A percentile compares a stretch with the other conserved stretches of the same genome.
Evolutionary conservation across 2,888 invertebrate genomes (phyloP).

Genomic region (Heteropelma amictum): DNA sequence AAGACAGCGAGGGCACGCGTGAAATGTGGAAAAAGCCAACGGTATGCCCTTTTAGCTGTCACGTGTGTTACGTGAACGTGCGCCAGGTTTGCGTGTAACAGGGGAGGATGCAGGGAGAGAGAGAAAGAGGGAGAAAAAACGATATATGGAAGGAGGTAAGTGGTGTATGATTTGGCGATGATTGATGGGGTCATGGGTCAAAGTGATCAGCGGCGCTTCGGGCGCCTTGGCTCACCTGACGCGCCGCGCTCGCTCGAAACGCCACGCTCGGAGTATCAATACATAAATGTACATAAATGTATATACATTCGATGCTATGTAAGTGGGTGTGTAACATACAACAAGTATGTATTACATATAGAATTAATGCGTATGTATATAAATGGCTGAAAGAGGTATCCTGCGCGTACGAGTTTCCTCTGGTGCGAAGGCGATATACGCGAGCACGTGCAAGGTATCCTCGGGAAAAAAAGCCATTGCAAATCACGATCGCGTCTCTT

Average conservation of each 20-base stretch:
- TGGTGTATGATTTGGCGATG: conserved; percentile 77
- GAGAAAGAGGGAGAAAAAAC: neutral
- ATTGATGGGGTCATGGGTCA: conserved; percentile 76
- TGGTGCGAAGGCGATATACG: neutral
- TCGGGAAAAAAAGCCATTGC: neutral
- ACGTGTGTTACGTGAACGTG: conserved; percentile 71
- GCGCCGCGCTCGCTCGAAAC: conserved; percentile 51
- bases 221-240: conserved; percentile 75
- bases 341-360: conserved; percentile 27
- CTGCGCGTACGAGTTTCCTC: neutral
- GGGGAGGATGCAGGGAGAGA: neutral
- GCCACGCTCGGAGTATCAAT: conserved; percentile 5
- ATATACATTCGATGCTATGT: neutral
- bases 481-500: neutral
- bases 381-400: conserved; percentile 31
- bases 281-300: neutral
- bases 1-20: neutral
- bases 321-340: neutral
- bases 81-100: conserved; percentile 71
- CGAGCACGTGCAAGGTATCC: conserved; percentile 8
- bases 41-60: conserved; percentile 59
- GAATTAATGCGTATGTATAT: neutral
- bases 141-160: conserved; percentile 65
- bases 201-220: conserved; percentile 76
- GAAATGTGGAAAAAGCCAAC: conserved; percentile 45